These are phyloP conservation scores for Vultur gryphus DNA, from an alignment of 2,797 vertebrate genomes.

Conservation along the genomic window DNA sequence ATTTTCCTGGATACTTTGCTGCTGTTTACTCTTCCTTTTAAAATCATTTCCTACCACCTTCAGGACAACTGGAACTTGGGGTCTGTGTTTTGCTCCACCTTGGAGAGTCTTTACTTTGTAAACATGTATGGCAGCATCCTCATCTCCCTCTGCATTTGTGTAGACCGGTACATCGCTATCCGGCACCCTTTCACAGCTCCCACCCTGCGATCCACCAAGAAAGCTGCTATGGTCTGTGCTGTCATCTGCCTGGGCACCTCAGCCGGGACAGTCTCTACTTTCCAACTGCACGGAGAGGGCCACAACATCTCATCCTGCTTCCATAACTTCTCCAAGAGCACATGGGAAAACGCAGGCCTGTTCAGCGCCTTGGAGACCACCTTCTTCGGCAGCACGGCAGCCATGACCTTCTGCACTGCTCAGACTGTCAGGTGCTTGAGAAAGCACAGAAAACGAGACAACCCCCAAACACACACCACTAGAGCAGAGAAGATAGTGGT, in stretches of 20 bases:
- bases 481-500: constrained; percentile 70
- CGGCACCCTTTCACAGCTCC: constrained; percentile 54
- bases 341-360: constrained; percentile 47
- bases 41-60: constrained; percentile 67
- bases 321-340: constrained; percentile 63
- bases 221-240: constrained; percentile 59
- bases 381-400: constrained; percentile 40
- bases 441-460: not conserved
- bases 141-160: constrained; percentile 71
- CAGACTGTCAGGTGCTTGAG: constrained; percentile 40
- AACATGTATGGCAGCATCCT: constrained; percentile 80
- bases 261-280: constrained; percentile 16
- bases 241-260: constrained; percentile 62
- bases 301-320: constrained; percentile 60
- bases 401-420: constrained; percentile 69
- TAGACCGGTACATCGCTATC: constrained; percentile 70
- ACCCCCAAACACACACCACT: constrained; percentile 5
- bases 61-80: constrained; percentile 39
- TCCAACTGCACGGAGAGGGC: constrained; percentile 1
- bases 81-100: constrained; percentile 59
- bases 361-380: constrained; percentile 41
- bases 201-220: constrained; percentile 62
- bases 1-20: constrained; percentile 74
- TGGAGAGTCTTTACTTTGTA: constrained; percentile 77
- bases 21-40: constrained; percentile 77